These are phyloP conservation scores for Pseudorectes ferrugineus DNA, from an alignment of 2,113 vertebrate species.

Conservation along the genomic window DNA sequence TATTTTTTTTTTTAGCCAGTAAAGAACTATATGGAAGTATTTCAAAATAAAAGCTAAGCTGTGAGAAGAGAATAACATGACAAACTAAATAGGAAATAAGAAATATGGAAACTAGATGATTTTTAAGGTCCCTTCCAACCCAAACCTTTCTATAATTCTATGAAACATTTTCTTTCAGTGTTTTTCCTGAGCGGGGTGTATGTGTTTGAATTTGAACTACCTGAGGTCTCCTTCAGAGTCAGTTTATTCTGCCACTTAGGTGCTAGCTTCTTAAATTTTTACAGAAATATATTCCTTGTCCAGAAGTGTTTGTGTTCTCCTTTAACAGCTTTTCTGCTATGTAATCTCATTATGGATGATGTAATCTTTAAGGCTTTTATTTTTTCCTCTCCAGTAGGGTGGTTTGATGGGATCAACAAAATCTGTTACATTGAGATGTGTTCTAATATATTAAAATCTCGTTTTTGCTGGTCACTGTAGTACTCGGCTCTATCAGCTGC, in stretches of 20 bases:
- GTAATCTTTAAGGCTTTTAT: neutral
- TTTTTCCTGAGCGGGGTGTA: neutral
- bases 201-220: neutral
- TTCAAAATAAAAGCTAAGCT: neutral
- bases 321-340: neutral
- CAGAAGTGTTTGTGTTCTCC: neutral
- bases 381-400: accelerated
- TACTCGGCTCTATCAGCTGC: neutral
- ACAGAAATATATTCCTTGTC: neutral
- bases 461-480: neutral
- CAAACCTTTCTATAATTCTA: neutral
- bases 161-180: neutral
- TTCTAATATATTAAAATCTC: neutral
- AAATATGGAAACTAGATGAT: neutral
- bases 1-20: neutral
- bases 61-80: neutral
- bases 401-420: neutral
- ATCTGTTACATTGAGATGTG: neutral
- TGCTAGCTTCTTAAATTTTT: neutral
- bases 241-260: neutral
- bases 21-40: neutral
- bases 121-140: neutral
- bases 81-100: neutral
- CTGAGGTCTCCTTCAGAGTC: neutral
- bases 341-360: neutral